Conservation (phyloP, 2,888 invertebrate species). For the Pecten maximus region DNA sequence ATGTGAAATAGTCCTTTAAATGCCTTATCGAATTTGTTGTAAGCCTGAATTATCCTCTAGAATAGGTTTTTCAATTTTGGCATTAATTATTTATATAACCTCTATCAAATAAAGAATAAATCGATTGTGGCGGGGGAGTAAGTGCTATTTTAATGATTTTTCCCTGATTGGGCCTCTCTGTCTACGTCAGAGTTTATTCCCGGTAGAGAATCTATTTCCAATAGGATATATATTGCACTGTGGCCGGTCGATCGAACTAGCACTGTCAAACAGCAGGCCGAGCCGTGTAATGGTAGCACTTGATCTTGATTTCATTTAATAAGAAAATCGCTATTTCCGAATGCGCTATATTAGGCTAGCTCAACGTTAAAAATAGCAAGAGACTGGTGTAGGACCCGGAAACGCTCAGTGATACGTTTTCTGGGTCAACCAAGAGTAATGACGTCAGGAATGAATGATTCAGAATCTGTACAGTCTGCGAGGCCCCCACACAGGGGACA, state of each 20-base stretch:
- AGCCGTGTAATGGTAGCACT: not conserved
- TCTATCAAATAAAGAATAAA: not conserved
- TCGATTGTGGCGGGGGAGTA: conserved; percentile 11
- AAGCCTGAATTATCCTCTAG: not conserved
- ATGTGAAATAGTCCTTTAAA: not conserved
- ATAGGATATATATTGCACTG: conserved; percentile 20
- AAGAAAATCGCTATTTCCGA: conserved; percentile 34
- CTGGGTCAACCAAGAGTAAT: conserved; percentile 9
- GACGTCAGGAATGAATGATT: conserved; percentile 23
- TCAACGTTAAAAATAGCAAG: not conserved
- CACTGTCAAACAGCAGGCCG: not conserved
- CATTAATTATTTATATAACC: conserved; percentile 14
- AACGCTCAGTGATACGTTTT: not conserved
- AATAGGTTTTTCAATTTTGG: conserved; percentile 18
- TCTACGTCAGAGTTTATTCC: not conserved
- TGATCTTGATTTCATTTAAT: conserved; percentile 33
- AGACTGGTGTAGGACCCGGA: not conserved
- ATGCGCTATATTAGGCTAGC: conserved; percentile 28
- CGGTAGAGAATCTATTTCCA: conserved; percentile 13
- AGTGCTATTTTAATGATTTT: conserved; percentile 21
- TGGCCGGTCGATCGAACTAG: not conserved
- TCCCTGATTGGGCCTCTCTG: not conserved
- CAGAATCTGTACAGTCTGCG: not conserved
- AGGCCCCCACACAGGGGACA: not conserved
- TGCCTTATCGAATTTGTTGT: not conserved